Evolutionary conservation across 2,888 invertebrate genomes (phyloP), one percentile per base, ranked within the genome.

Genomic region (Schizotus pectinicornis): DNA sequence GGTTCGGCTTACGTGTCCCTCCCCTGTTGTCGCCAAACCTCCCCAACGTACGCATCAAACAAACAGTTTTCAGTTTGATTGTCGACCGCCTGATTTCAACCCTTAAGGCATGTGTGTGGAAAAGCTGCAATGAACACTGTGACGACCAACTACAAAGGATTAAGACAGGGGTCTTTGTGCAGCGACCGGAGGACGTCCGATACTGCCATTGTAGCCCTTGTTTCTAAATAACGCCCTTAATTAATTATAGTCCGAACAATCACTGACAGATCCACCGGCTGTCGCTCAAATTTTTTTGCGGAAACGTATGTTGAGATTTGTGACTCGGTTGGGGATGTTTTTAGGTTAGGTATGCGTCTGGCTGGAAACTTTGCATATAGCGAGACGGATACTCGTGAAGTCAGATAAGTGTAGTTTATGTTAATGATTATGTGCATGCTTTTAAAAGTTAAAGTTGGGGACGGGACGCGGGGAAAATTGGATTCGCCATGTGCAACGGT

Each of bases 341-440:
- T 22, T 22, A 22, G 13, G 34, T 34, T 11, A 35, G 47, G 34
- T 30, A 36, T 35, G 34, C 34, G 47, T 33, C 35, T 12, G 32
- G 34, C 36, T 12, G 34, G 58, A 48, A 57, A 52, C 59, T 65
- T 65, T 68, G 64, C 69, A 67, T 67, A 67, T 52, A 66, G 68
- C 67, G 70, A 71, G 70, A 73, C 67, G 72, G 73, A 73, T 73
- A 62, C 71, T 71, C 67, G 70, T 72, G 61, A 65, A 64, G 72
- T 69, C 69, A 74, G 74, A 74, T 74, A 74, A 73, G 70, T 73
- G 69, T 71, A 69, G 64, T 76, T 76, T 75, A 76, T 74, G 76
- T 74, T 75, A 76, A 76, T 76, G 75, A 75, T 75, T 75, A 75
- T 76, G 70, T 74, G 74, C 74, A 75, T 71, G 76, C 75, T 74